phyloP scores from a whole-genome alignment of 2,888 invertebrate species.

The Mongoloraphidia duomilia region DNA sequence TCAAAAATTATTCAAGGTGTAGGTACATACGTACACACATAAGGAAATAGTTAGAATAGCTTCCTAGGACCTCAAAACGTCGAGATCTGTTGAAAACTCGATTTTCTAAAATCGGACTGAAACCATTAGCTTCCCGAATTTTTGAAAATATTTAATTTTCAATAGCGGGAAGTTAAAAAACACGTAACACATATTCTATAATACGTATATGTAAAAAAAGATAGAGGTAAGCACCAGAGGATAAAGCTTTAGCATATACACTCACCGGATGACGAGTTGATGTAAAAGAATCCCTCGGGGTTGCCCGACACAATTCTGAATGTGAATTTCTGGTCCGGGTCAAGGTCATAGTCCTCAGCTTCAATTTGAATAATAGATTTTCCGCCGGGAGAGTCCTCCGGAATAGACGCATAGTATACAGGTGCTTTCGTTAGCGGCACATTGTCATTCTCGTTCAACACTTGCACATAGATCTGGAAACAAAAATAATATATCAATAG shows the following conservation, averaged over 20 bases:
- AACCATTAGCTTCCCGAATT: too few species aligned
- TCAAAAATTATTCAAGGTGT: too few species aligned
- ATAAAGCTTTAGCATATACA: constrained; percentile 2
- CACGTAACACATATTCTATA: background rate
- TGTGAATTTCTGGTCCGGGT: constrained; percentile 47
- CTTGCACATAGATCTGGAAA: constrained; percentile 60
- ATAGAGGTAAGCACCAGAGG: background rate
- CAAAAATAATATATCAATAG: constrained; percentile 8
- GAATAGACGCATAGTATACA: constrained; percentile 66
- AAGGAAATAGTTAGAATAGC: too few species aligned
- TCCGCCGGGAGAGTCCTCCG: constrained; percentile 65
- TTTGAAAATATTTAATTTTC: too few species aligned
- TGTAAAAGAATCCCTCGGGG: constrained; percentile 79
- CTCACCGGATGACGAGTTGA: constrained; percentile 71
- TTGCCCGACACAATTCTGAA: constrained; percentile 84
- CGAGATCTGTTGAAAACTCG: too few species aligned
- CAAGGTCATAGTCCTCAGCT: constrained; percentile 68
- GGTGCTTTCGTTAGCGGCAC: constrained; percentile 78
- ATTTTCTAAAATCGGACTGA: too few species aligned
- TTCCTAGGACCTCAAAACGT: too few species aligned
- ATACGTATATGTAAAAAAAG: background rate
- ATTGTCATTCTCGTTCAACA: constrained; percentile 91
- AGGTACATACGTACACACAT: too few species aligned
- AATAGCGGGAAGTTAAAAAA: too few species aligned
- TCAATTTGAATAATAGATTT: constrained; percentile 57